phyloP scores from a whole-genome alignment of 2,113 vertebrate genomes.

The Coregonus clupeaformis region DNA sequence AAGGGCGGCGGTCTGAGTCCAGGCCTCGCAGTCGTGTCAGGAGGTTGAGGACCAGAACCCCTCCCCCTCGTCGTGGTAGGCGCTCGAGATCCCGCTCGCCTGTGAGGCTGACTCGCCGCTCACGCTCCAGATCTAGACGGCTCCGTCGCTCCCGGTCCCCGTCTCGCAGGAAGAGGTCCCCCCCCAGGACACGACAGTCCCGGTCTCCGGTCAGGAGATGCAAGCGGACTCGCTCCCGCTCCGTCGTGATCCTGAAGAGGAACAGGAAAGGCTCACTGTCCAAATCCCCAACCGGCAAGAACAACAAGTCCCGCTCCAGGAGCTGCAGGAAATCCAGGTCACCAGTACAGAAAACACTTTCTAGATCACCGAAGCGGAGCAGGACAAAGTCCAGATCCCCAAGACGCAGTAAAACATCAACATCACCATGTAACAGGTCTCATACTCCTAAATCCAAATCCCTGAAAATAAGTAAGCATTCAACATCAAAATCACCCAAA shows the following conservation, averaged over 20 bases:
- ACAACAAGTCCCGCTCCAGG: too few relatives aligned
- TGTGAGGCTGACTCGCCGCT: conserved; percentile 50
- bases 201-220: conserved; percentile 61
- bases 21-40: conserved; percentile 59
- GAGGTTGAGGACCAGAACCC: conserved; percentile 65
- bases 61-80: conserved; percentile 60
- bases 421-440: conserved; percentile 54
- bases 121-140: conserved; percentile 66
- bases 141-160: conserved; percentile 65
- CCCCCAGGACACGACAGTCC: conserved; percentile 65
- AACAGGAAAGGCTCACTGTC: conserved; percentile 61
- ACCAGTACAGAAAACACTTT: conserved; percentile 55
- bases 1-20: conserved; percentile 50
- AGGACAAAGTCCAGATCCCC: conserved; percentile 55
- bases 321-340: conserved; percentile 62
- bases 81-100: conserved; percentile 70
- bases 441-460: conserved; percentile 47
- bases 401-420: conserved; percentile 50
- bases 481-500: conserved; percentile 67
- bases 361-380: conserved; percentile 61
- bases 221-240: conserved; percentile 72
- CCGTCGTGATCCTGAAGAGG: conserved; percentile 61
- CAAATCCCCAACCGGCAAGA: conserved; percentile 59
- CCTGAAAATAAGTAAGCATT: conserved; percentile 53
- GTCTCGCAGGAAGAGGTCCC: conserved; percentile 64